Evolutionary conservation across 2,113 vertebrate genomes (phyloP), one percentile per base, ranked within the genome.

Genomic region (Sinocyclocheilus grahami): DNA sequence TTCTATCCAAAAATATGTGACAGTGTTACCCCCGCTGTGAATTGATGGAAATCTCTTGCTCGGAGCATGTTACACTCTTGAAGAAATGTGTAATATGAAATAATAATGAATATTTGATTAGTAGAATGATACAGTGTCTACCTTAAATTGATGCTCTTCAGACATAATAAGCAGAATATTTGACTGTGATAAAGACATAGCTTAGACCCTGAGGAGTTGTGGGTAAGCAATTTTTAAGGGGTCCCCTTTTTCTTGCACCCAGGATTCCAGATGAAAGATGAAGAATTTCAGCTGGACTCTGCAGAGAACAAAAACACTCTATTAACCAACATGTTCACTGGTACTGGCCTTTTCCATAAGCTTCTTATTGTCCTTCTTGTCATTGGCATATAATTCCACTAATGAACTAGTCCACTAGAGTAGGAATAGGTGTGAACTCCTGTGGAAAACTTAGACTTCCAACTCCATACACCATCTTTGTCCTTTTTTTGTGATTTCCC

Each of bases 251-350:
- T 95, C 94, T 94, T 95, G 93, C 94, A 93, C 91, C 93, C 93
- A 95, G 95, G 95, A 93, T 95, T 95, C 95, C 95, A 95, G 95
- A 95, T 95, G 95, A 95, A 95, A 95, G 94, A 95, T 93, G 95
- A 95, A 92, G 95, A 95, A 91, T 95, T 95, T 95, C 95, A 95
- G 91, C 93, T 95, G 95, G 95, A 95, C 92, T 95, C 94, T 92
- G 95, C 94, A 90, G 95, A 95, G 94, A 95, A 94, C 94, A 95
- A 95, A 95, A 95, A 95, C 95, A 93, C 92, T 93, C 95, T 95
- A 94, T 95, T 95, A 95, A 95, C 94, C 95, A 95, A 95, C 95
- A 95, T 95, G 94, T 95, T 95, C 93, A 95, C 94, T 94, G 95
- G 95, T 95, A 95, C 95, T 95, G 94, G 89, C 92, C 92, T 94